Evolutionary conservation across 2,797 vertebrate species (phyloP).

Genomic region (Novumbra hubbsi): DNA sequence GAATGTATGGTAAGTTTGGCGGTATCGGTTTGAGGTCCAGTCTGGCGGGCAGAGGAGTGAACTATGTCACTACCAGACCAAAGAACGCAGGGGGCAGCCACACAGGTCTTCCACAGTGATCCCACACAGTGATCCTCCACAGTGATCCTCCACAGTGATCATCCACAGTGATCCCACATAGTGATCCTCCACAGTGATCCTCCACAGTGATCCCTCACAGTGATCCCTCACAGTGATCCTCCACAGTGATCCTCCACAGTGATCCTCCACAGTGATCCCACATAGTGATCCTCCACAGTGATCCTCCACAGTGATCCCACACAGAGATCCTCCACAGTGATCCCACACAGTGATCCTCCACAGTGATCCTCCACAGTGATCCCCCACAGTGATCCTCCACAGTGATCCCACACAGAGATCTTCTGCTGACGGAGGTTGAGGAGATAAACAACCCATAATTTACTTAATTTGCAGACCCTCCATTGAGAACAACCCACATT

Average conservation of each 20-base stretch:
- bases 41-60: background rate
- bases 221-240: background rate
- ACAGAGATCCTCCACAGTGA: background rate
- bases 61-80: background rate
- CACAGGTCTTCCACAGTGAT: background rate
- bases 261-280: background rate
- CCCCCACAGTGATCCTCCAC: too few species aligned
- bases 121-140: background rate
- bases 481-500: too few species aligned
- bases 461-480: too few species aligned
- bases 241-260: background rate
- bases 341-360: background rate
- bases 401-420: background rate
- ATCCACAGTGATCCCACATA: background rate
- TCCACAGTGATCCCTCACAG: too few species aligned
- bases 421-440: background rate
- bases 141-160: too few species aligned
- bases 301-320: background rate
- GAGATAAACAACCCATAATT: background rate
- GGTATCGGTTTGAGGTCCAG: background rate
- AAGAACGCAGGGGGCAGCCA: background rate
- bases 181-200: too few species aligned
- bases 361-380: too few species aligned
- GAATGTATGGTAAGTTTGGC: constrained; percentile 13
- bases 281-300: background rate